Percentiles rank a stretch among this genome's conserved stretches.
phyloP scores from a whole-genome alignment of 2,888 invertebrate species.

The Epirrita christyi region DNA sequence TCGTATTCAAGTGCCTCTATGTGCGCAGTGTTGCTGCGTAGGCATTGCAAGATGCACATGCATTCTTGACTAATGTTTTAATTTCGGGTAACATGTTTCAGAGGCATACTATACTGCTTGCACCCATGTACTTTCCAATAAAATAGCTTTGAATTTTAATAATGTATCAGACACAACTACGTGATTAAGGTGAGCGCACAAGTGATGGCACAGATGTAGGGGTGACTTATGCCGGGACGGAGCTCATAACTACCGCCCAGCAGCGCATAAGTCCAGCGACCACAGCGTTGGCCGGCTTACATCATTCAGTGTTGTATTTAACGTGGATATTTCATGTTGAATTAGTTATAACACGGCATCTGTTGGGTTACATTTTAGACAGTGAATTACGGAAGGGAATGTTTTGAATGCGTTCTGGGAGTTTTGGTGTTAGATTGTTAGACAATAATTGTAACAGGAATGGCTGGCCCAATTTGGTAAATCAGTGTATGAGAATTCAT shows the following conservation, averaged over 20 bases:
- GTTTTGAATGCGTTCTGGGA: conserved; percentile 38
- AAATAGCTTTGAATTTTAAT: conserved; percentile 11
- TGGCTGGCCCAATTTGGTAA: conserved; percentile 3
- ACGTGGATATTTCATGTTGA: conserved; percentile 51
- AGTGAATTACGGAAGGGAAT: conserved; percentile 39
- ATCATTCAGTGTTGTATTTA: conserved; percentile 62
- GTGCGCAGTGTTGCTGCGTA: too few relatives aligned
- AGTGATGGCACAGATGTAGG: conserved; percentile 69
- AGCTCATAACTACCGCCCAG: conserved; percentile 75
- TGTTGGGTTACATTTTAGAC: conserved; percentile 40
- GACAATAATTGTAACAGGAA: conserved; percentile 12
- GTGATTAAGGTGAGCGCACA: conserved; percentile 56
- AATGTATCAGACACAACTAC: conserved; percentile 19
- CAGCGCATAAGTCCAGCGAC: conserved; percentile 75
- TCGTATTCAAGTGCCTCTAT: too few relatives aligned
- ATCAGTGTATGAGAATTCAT: not conserved
- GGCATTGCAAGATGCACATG: too few relatives aligned
- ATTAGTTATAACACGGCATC: conserved; percentile 42
- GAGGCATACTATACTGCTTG: too few relatives aligned
- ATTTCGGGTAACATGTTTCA: too few relatives aligned
- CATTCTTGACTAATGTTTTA: too few relatives aligned
- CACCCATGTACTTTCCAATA: not conserved
- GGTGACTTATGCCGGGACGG: conserved; percentile 66
- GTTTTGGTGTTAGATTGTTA: conserved; percentile 34
- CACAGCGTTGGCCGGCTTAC: conserved; percentile 59